phyloP scores from a whole-genome alignment of 2,113 vertebrate genomes.

The Indri indri region DNA sequence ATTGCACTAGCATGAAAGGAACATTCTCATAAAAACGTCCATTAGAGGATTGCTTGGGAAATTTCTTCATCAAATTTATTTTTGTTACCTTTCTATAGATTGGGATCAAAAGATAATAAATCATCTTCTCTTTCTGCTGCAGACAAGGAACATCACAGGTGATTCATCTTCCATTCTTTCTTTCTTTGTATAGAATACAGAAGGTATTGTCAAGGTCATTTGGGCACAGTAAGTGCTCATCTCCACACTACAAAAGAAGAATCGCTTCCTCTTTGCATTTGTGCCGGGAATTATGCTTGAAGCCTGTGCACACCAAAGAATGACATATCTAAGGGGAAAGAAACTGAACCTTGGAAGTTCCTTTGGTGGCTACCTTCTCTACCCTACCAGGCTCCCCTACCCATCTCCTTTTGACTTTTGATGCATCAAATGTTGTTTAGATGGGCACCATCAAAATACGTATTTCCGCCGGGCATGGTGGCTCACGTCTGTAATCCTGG shows the following conservation, averaged over 20 bases:
- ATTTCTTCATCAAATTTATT: not conserved
- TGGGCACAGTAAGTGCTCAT: not conserved
- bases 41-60: slow-evolving; percentile 25
- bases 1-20: slow-evolving; percentile 17
- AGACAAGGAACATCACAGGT: not conserved
- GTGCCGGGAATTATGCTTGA: not conserved
- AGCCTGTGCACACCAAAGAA: not conserved
- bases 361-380: not conserved
- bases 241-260: not conserved
- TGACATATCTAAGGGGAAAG: not conserved
- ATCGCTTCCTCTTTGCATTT: not conserved
- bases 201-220: not conserved
- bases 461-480: no score
- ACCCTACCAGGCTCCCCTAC: not conserved
- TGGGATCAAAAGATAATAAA: slow-evolving; percentile 43
- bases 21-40: slow-evolving; percentile 53
- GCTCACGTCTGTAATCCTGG: no score
- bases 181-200: not conserved
- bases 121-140: not conserved
- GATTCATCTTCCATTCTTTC: not conserved
- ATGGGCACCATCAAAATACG: not conserved
- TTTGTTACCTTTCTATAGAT: slow-evolving; percentile 49
- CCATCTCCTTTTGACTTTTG: not conserved
- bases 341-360: not conserved
- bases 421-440: not conserved